Conservation (phyloP, 1,140 invertebrate genomes). For the Lepidotrigona ventralis region DNA sequence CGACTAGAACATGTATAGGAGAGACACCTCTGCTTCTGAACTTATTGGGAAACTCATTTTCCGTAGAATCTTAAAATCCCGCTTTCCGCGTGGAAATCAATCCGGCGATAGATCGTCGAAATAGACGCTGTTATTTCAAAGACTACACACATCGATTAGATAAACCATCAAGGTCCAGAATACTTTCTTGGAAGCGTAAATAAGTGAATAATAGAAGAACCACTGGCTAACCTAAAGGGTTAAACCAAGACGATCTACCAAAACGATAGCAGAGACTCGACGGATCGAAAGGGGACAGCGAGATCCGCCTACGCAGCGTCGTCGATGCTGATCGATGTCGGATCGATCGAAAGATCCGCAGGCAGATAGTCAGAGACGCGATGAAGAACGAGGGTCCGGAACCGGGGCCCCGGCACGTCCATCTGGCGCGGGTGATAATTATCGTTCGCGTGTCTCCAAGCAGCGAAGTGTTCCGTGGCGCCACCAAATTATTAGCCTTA, state of each 20-base stretch:
- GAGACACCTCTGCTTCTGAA: background rate
- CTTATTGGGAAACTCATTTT: background rate
- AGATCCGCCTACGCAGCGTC: slow-evolving; percentile 33
- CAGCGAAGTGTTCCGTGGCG: slow-evolving; percentile 68
- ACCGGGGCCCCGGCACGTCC: slow-evolving; percentile 42
- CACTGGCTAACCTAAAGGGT: background rate
- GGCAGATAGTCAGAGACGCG: slow-evolving; percentile 48
- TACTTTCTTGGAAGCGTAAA: background rate
- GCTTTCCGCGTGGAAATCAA: background rate
- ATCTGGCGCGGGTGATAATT: slow-evolving; percentile 64
- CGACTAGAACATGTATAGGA: too few relatives aligned
- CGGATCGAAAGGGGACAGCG: slow-evolving; percentile 7
- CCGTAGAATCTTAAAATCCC: background rate
- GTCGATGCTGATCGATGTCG: slow-evolving; percentile 14
- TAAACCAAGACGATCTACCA: background rate
- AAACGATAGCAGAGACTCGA: background rate
- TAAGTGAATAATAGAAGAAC: background rate
- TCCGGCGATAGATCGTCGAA: background rate
- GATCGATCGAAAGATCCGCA: slow-evolving; percentile 54
- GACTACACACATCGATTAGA: background rate
- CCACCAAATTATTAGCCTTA: slow-evolving; percentile 76
- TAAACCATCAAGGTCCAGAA: background rate
- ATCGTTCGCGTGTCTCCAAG: slow-evolving; percentile 68
- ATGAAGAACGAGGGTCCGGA: slow-evolving; percentile 57
- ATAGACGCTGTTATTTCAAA: background rate